Conservation (phyloP, 1,140 invertebrate genomes). For the Eueides isabella region DNA sequence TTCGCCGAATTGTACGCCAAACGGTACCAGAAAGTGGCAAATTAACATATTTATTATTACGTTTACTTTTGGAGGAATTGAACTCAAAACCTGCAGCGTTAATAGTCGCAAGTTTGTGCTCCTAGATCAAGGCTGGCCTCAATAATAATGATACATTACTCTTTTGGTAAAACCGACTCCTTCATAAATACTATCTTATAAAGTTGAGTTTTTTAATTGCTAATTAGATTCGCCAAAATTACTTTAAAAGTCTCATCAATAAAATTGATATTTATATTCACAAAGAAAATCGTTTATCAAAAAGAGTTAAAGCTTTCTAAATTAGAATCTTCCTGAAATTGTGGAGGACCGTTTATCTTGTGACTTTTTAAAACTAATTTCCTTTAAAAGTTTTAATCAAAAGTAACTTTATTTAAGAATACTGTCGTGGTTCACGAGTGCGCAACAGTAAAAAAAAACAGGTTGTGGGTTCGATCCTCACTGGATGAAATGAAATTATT, state of each 20-base stretch:
- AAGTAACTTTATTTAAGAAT: background rate
- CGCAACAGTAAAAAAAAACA: background rate
- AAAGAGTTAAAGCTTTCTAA: background rate
- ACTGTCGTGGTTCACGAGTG: background rate
- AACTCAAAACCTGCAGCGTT: too few species aligned
- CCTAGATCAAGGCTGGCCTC: too few species aligned
- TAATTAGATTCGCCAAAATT: background rate
- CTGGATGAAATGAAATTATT: too few species aligned
- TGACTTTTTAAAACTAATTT: background rate
- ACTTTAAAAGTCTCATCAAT: background rate
- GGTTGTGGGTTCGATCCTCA: background rate
- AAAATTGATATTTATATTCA: conserved; percentile 8
- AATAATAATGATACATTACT: background rate
- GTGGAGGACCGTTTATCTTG: background rate
- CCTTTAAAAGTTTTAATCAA: background rate
- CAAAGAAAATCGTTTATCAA: background rate
- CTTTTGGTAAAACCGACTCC: background rate
- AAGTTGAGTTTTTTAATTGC: background rate
- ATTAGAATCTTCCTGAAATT: background rate
- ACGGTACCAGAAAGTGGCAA: too few species aligned
- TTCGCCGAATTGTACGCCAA: too few species aligned
- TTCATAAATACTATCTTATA: background rate
- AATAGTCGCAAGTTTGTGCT: too few species aligned
- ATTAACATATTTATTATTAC: too few species aligned
- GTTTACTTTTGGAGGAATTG: too few species aligned